Percentiles rank a stretch among this genome's conserved stretches.
Evolutionary conservation across 2,888 invertebrate genomes (phyloP).

Genomic region (Abscondita cerata): DNA sequence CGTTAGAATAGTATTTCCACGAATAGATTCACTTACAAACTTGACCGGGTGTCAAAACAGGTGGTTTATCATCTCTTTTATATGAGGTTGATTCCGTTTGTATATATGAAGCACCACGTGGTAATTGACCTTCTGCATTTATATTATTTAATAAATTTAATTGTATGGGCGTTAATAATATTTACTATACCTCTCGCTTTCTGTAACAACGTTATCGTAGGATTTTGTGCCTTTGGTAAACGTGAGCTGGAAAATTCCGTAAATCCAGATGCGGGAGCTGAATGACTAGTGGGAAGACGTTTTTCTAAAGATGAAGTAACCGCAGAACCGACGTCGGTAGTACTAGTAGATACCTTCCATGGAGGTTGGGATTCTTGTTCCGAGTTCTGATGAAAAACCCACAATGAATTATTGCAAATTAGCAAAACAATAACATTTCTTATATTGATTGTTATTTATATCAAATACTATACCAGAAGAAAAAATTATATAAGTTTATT

Average conservation of each 20-base stretch:
- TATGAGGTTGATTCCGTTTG: slow-evolving; percentile 61
- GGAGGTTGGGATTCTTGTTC: slow-evolving; percentile 41
- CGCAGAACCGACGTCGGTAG: slow-evolving; percentile 43
- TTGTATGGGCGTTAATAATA: not conserved
- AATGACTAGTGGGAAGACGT: slow-evolving; percentile 65
- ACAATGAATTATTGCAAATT: not conserved
- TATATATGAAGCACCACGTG: slow-evolving; percentile 77
- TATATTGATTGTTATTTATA: too few relatives aligned
- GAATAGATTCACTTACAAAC: slow-evolving; percentile 58
- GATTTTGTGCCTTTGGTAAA: slow-evolving; percentile 83
- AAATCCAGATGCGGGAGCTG: slow-evolving; percentile 70
- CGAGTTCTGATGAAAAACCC: slow-evolving; percentile 11
- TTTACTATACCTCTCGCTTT: slow-evolving; percentile 78
- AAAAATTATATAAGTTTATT: too few relatives aligned
- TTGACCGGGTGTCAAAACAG: slow-evolving; percentile 70
- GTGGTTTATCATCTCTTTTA: slow-evolving; percentile 59
- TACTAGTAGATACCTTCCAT: slow-evolving; percentile 44
- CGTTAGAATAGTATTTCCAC: not conserved
- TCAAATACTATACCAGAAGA: too few relatives aligned
- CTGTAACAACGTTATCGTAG: slow-evolving; percentile 85
- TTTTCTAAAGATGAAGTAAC: slow-evolving; percentile 47
- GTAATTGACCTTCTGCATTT: slow-evolving; percentile 79
- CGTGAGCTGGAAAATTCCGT: slow-evolving; percentile 57
- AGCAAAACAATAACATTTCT: not conserved
- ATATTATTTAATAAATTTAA: not conserved